These are phyloP conservation scores for Acanthococcus lagerstroemiae DNA, from an alignment of 2,888 invertebrate species.

Conservation along the genomic window DNA sequence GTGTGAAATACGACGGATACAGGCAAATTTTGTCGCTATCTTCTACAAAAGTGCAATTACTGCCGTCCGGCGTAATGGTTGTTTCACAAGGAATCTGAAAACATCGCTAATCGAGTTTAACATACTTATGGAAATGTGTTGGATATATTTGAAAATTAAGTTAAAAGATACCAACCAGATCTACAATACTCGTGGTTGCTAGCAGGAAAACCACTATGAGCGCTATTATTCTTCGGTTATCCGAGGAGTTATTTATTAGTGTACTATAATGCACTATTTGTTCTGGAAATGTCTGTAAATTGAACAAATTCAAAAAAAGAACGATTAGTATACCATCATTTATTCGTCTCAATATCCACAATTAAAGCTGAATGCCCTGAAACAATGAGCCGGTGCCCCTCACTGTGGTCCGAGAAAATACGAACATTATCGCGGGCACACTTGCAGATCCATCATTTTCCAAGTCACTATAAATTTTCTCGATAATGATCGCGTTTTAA, in stretches of 20 bases:
- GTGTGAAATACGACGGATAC: conserved; percentile 64
- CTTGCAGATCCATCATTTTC: too few species aligned
- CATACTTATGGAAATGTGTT: too few species aligned
- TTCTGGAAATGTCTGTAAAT: conserved; percentile 42
- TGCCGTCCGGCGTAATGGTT: background rate
- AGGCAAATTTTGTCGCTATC: conserved; percentile 46
- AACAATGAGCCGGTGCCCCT: too few species aligned
- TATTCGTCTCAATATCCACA: too few species aligned
- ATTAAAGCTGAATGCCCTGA: too few species aligned
- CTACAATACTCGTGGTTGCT: conserved; percentile 50
- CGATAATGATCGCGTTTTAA: too few species aligned
- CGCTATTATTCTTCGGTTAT: conserved; percentile 49
- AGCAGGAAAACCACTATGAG: conserved; percentile 49
- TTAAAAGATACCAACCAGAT: conserved; percentile 53
- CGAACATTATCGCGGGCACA: too few species aligned
- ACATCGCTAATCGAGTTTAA: too few species aligned
- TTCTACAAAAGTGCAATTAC: conserved; percentile 39
- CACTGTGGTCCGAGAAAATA: too few species aligned
- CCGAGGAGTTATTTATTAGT: conserved; percentile 49
- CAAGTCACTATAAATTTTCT: too few species aligned
- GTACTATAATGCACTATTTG: conserved; percentile 48
- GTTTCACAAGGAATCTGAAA: conserved; percentile 11
- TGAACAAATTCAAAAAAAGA: background rate
- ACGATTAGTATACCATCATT: too few species aligned
- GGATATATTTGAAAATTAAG: too few species aligned